Base-by-base conservation (phyloP, 2,888 invertebrate genomes). In the Onthophagus sagittarius region DNA sequence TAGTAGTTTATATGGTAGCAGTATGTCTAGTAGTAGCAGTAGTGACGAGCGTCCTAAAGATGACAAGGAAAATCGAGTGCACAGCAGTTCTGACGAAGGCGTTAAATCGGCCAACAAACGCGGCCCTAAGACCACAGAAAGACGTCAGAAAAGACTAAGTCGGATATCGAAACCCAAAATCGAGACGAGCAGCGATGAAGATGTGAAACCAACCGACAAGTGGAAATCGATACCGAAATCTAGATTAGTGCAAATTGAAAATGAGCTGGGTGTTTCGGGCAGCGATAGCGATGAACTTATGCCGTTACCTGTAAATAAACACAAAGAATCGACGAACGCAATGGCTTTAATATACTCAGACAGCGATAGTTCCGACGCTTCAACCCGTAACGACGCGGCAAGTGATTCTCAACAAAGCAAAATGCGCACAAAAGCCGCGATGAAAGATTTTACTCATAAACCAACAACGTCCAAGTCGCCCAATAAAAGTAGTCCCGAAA, bases 291-390 rank as follows among this genome's bases (percentile, higher is more conserved):
- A 94, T 83, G 94, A 94, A 76, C 84, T 94, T 67, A 87, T 93
- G 86, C 89, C 92, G 32, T 88, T 92, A 31, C 87, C 87, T 39
- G 67, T 23, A 5, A 86, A 89, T 69, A 85, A 86, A 79, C 89
- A 88, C 77, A 80, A 80, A 65, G 84, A 83, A 78, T 83, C 84
- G 72, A 81, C 79, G 76, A 86, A 87, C 76, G 88, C 89, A 74
- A 88, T 90, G n/a, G 87, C 90, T 15, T 91, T 93, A 75, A 95
- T 95, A 79, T 96, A 95, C 85, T 95, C 95, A 0, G 94, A 95
- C 79, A 93, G 93, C 78, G 93, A 93, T 79, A 87, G 85, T 77
- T 84, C 86, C 15, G 88, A 87, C 79, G 83, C 86, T 53, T 88
- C 92, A 0, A 92, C 91, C 81, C 84, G 86, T 0, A 90, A 89